phyloP scores from a whole-genome alignment of 1,140 invertebrate genomes.

The Micrasema longulum region DNA sequence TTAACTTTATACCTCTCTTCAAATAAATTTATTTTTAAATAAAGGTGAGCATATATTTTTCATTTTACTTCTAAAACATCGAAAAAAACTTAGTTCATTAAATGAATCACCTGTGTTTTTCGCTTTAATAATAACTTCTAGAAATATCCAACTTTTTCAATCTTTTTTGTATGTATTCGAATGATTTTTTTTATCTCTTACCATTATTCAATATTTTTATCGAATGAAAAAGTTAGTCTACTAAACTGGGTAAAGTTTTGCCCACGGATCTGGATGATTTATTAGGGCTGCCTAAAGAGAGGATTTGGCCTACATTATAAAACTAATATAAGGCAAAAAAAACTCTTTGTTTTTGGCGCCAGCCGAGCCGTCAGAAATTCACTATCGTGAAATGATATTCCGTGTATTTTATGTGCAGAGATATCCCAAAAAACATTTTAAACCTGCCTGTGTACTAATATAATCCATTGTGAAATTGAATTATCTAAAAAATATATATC shows the following conservation, averaged over 20 bases:
- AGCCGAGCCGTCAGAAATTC: too few species aligned
- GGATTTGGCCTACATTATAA: not conserved
- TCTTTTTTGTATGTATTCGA: too few species aligned
- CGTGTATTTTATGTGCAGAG: not conserved
- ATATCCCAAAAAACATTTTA: not conserved
- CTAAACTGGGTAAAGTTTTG: conserved; percentile 1
- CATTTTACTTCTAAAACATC: not conserved
- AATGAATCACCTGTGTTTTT: not conserved
- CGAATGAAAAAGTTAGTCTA: conserved; percentile 10
- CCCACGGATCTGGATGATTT: not conserved
- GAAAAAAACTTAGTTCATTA: not conserved
- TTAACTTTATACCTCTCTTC: not conserved
- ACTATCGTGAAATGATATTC: too few species aligned
- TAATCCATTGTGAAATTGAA: too few species aligned
- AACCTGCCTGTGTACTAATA: not conserved
- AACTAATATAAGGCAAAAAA: not conserved
- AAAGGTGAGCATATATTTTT: not conserved
- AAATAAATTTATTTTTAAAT: not conserved
- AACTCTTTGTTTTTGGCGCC: not conserved
- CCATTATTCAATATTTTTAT: not conserved
- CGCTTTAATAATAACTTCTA: not conserved
- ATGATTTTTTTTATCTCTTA: not conserved
- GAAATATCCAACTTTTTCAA: conserved; percentile 9
- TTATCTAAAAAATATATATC: too few species aligned
- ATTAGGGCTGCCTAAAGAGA: not conserved